These are phyloP conservation scores for Poeciliopsis retropinna DNA, from an alignment of 2,113 vertebrate species.

Conservation along the genomic window DNA sequence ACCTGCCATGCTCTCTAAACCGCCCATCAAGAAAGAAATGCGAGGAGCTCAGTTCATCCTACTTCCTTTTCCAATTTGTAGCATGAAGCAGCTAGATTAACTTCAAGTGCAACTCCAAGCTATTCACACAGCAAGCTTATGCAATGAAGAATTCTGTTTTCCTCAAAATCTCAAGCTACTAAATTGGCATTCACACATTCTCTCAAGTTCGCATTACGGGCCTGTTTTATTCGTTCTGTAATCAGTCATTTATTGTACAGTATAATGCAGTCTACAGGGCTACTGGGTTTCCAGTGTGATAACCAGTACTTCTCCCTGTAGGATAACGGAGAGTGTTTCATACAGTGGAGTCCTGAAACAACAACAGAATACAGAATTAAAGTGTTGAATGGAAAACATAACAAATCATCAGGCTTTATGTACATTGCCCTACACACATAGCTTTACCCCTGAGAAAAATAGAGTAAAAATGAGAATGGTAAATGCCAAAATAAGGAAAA, in stretches of 20 bases:
- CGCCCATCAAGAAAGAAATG: slow-evolving; percentile 19
- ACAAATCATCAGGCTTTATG: neutral
- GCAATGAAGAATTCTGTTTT: slow-evolving; percentile 26
- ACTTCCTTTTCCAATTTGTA: slow-evolving; percentile 30
- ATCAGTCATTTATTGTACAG: slow-evolving; percentile 24
- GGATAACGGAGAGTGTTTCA: slow-evolving; percentile 17
- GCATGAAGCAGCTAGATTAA: slow-evolving; percentile 56
- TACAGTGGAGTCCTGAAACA: slow-evolving; percentile 46
- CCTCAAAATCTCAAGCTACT: slow-evolving; percentile 39
- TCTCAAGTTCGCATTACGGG: slow-evolving; percentile 17
- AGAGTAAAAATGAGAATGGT: neutral
- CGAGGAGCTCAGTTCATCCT: slow-evolving; percentile 25
- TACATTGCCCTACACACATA: neutral
- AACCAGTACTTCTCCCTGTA: slow-evolving; percentile 21
- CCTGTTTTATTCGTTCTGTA: neutral
- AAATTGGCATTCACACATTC: slow-evolving; percentile 34
- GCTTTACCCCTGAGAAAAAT: neutral
- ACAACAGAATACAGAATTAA: slow-evolving; percentile 3
- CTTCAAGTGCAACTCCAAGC: slow-evolving; percentile 68
- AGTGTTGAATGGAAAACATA: neutral
- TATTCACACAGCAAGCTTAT: slow-evolving; percentile 38
- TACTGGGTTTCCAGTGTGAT: slow-evolving; percentile 25
- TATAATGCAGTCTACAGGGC: slow-evolving; percentile 13
- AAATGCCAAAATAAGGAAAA: no score
- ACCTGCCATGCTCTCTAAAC: slow-evolving; percentile 39